Conservation (phyloP, 2,888 invertebrate species). For the Coelogynopora nodosa region DNA sequence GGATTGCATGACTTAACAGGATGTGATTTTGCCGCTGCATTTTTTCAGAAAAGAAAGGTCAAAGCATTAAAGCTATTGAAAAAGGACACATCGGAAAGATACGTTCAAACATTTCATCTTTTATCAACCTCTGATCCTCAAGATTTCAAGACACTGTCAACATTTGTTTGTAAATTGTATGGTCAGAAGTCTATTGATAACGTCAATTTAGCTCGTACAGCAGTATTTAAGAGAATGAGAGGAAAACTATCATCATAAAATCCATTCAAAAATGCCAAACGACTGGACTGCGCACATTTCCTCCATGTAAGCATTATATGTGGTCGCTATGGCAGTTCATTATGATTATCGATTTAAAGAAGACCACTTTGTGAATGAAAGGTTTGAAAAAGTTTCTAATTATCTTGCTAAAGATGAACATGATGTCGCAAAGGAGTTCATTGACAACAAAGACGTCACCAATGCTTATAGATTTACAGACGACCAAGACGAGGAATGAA, state of each 20-base stretch:
- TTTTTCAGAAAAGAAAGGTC: constrained; percentile 41
- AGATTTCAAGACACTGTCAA: constrained; percentile 32
- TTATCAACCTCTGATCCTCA: constrained; percentile 4
- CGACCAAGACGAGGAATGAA: background rate
- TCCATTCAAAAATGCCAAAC: constrained; percentile 40
- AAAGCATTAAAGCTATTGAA: constrained; percentile 26
- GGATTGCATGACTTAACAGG: constrained; percentile 45
- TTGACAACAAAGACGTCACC: background rate
- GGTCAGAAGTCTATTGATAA: background rate
- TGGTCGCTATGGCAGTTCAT: constrained; percentile 1
- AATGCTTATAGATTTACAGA: background rate
- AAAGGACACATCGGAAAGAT: constrained; percentile 29
- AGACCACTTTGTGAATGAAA: background rate
- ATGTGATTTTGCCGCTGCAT: constrained; percentile 38
- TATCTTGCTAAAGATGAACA: background rate
- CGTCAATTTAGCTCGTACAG: constrained; percentile 36
- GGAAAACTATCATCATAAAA: constrained; percentile 37
- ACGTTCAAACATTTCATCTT: constrained; percentile 27
- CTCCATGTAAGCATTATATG: constrained; percentile 36
- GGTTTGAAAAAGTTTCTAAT: background rate
- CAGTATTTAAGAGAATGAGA: constrained; percentile 37
- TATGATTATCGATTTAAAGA: constrained; percentile 13
- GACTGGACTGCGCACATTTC: constrained; percentile 41
- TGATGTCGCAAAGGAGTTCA: background rate
- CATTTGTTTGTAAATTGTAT: constrained; percentile 38